Base-by-base conservation (phyloP, 2,797 vertebrate species). In the Molothrus aeneus region DNA sequence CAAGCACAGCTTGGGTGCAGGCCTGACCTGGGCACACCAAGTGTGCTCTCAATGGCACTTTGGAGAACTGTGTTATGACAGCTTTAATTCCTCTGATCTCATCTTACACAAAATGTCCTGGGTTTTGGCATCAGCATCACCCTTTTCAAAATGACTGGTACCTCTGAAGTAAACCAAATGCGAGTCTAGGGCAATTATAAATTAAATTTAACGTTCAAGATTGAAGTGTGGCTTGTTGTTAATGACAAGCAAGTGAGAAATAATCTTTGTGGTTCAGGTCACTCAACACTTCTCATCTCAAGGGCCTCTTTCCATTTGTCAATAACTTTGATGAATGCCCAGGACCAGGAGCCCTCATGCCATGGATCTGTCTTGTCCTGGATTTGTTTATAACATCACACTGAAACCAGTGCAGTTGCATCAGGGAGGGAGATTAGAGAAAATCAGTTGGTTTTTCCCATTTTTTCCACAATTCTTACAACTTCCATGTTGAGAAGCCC, bases 61-160 rank as follows among this genome's bases (percentile, higher is more conserved):
- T 8, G 31, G 25, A 88, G 38, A 86, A 9, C 24, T 65, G 13
- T 71, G 51, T 90, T 96, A 93, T 95, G 88, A 86, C 80, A 72
- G 36, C 80, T 94, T 61, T 70, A 92, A 81, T 93, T 92, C 83
- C 70, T 66, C 70, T 79, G 80, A 75, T 70, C 80, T 89, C 64
- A 61, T 92, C 64, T 91, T 48, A 86, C n/a, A 90, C 40, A 90
- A 79, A 83, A 88, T 78, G 50, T 84, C 77, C 65, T 59, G 54
- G n/a, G 51, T 86, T 90, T 91, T 88, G 86, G 63, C 82, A 88
- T 66, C 63, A 69, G 40, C 28, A 61, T 9, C 70, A 73, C 54
- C 59, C 80, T 95, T 84, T 90, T 45, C 66, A 72, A 54, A 75
- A 72, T 43, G 71, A 48, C 38, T 34, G 63, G n/a, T 90, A 86